Percentiles rank a stretch among this genome's conserved stretches.
Evolutionary conservation across 2,113 vertebrate species (phyloP).

Genomic region (Coregonus clupeaformis): DNA sequence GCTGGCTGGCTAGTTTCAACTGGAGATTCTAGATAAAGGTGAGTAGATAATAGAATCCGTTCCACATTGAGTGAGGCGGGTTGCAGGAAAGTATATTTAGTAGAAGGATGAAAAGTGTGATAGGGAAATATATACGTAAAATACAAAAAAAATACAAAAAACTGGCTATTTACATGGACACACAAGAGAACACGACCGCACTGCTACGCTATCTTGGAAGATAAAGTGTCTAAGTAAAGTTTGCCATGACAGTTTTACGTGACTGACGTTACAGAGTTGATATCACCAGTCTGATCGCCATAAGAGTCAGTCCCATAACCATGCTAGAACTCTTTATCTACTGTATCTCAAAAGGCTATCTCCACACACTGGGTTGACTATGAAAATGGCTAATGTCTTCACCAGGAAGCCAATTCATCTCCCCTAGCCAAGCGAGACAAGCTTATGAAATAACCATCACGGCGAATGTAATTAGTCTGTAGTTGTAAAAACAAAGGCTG

Average conservation of each 20-base stretch:
- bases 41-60: too few species aligned
- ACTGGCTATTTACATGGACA: too few species aligned
- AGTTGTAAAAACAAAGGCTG: slow-evolving; percentile 70
- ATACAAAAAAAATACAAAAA: too few species aligned
- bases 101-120: too few species aligned
- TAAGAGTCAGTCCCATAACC: background rate
- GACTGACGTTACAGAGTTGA: background rate
- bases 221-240: background rate
- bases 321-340: background rate
- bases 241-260: background rate
- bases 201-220: too few species aligned
- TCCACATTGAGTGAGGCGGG: too few species aligned
- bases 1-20: too few species aligned
- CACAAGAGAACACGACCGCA: too few species aligned
- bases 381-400: slow-evolving; percentile 28
- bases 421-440: slow-evolving; percentile 57
- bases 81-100: too few species aligned
- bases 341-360: background rate
- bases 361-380: background rate
- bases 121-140: too few species aligned
- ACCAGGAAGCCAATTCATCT: slow-evolving; percentile 53
- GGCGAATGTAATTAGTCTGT: slow-evolving; percentile 66
- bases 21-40: too few species aligned
- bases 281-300: background rate
- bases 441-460: slow-evolving; percentile 62